Conservation (phyloP, 2,113 vertebrate species). For the Xyliphius kryptos region DNA sequence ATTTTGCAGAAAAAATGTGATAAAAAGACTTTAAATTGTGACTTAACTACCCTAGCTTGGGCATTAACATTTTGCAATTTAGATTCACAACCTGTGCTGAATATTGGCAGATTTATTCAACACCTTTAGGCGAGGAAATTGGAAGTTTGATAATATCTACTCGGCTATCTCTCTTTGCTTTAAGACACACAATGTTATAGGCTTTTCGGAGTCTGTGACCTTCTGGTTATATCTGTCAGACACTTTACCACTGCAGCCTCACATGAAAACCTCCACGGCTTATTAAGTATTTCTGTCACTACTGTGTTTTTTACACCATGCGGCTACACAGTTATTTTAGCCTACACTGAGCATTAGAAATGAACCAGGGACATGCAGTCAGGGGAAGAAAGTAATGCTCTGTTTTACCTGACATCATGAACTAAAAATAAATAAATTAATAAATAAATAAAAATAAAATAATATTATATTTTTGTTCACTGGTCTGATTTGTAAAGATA, state of each 20-base stretch:
- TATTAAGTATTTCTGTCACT: background rate
- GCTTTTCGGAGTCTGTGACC: constrained; percentile 9
- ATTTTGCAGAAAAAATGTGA: too few relatives aligned
- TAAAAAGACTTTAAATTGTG: too few relatives aligned
- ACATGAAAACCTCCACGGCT: background rate
- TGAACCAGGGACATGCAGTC: too few relatives aligned
- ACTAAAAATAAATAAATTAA: too few relatives aligned
- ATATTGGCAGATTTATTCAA: constrained; percentile 13
- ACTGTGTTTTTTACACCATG: background rate
- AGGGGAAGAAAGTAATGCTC: too few relatives aligned
- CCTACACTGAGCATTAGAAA: too few relatives aligned
- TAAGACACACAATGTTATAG: background rate
- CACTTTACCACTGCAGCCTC: constrained; percentile 8
- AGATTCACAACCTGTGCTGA: background rate
- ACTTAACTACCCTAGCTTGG: too few relatives aligned
- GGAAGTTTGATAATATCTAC: constrained; percentile 15
- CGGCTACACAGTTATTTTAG: too few relatives aligned
- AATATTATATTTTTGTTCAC: too few relatives aligned
- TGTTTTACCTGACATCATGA: too few relatives aligned
- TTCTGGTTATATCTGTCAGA: constrained; percentile 12
- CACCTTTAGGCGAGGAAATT: constrained; percentile 4
- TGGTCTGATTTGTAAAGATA: too few relatives aligned
- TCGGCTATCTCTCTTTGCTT: background rate
- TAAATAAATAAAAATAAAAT: too few relatives aligned
- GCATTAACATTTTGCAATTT: background rate